A percentile compares a stretch with the other conserved stretches of the same genome.
Evolutionary conservation across 2,113 vertebrate species (phyloP).

Genomic region (Cricetomys ansorgei): DNA sequence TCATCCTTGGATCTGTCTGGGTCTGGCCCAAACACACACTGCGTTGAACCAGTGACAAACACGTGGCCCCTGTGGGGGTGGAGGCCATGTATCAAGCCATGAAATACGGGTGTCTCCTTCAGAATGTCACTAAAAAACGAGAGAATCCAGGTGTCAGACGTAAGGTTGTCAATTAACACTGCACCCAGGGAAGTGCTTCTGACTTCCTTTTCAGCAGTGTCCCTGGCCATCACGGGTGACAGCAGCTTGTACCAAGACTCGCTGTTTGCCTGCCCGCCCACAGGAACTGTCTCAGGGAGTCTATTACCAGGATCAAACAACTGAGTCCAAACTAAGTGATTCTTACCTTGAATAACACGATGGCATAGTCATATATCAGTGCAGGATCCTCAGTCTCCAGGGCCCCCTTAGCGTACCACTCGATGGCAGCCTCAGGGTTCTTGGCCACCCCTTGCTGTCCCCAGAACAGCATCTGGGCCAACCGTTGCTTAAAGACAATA

Average conservation of each 20-base stretch:
- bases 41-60: background rate
- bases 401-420: conserved; percentile 93
- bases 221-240: background rate
- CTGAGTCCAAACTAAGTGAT: background rate
- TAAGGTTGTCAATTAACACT: conserved; percentile 25
- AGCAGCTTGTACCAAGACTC: background rate
- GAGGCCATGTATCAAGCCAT: accelerated
- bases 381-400: conserved; percentile 91
- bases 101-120: background rate
- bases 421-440: conserved; percentile 89
- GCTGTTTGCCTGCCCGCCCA: background rate
- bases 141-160: background rate
- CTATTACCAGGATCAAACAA: background rate
- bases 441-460: conserved; percentile 93
- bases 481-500: conserved; percentile 87
- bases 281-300: conserved; percentile 4
- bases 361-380: conserved; percentile 93
- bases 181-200: background rate
- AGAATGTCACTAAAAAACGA: background rate
- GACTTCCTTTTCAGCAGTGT: background rate
- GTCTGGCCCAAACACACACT: background rate
- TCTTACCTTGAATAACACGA: conserved; percentile 94
- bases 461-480: conserved; percentile 94
- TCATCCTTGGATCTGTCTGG: background rate
- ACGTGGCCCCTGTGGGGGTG: background rate